phyloP scores from a whole-genome alignment of 2,888 invertebrate genomes.

The Marronus borbonicus region DNA sequence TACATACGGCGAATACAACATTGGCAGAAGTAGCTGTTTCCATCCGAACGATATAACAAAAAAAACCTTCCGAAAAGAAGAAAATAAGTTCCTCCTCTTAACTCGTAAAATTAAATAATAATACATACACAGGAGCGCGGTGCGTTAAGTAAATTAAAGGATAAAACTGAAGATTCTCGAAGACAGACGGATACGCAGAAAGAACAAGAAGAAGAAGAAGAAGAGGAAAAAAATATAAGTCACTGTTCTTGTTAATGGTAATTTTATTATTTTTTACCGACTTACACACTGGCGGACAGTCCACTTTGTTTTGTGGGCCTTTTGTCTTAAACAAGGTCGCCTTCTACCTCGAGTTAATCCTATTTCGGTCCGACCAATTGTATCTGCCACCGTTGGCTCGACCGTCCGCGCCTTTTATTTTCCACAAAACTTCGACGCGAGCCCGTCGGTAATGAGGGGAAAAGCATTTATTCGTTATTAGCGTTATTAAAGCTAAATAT shows the following conservation, averaged over 20 bases:
- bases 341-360: slow-evolving; percentile 48
- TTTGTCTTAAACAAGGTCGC: slow-evolving; percentile 53
- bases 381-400: slow-evolving; percentile 7
- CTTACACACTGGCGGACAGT: slow-evolving; percentile 11
- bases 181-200: slow-evolving; percentile 53
- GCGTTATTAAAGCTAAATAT: slow-evolving; percentile 9
- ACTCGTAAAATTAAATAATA: slow-evolving; percentile 59
- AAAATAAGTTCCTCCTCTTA: slow-evolving; percentile 40
- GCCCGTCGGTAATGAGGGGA: neutral
- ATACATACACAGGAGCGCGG: slow-evolving; percentile 56
- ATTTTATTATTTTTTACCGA: slow-evolving; percentile 56
- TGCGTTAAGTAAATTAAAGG: slow-evolving; percentile 58
- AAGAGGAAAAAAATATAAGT: slow-evolving; percentile 48
- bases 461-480: slow-evolving; percentile 10
- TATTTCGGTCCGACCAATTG: slow-evolving; percentile 45
- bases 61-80: neutral
- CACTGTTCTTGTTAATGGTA: slow-evolving; percentile 57
- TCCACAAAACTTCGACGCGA: slow-evolving; percentile 17
- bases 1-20: too few relatives aligned
- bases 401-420: slow-evolving; percentile 11
- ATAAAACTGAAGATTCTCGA: slow-evolving; percentile 53
- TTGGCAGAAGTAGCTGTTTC: too few relatives aligned
- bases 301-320: slow-evolving; percentile 46
- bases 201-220: slow-evolving; percentile 47
- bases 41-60: neutral